These are phyloP conservation scores for Ammodramus savannarum DNA, from an alignment of 2,113 vertebrate species.

Conservation along the genomic window DNA sequence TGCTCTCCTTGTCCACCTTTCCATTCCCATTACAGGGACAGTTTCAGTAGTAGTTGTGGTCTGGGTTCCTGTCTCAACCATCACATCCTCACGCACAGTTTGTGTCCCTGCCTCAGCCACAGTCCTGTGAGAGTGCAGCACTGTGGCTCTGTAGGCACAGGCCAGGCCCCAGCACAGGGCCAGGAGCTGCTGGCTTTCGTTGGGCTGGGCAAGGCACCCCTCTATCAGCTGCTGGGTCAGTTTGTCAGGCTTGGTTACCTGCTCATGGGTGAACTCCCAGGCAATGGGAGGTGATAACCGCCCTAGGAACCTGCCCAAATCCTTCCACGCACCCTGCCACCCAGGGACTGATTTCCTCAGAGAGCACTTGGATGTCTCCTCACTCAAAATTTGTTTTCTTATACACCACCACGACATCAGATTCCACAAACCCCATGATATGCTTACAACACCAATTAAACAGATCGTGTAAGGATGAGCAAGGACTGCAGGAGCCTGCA, in stretches of 20 bases:
- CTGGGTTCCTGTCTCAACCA: not conserved
- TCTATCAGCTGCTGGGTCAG: not conserved
- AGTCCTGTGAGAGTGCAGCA: not conserved
- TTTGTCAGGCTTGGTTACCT: not conserved
- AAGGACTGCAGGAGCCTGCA: not conserved
- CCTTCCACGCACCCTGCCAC: not conserved
- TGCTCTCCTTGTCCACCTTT: not conserved
- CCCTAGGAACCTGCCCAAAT: slow-evolving; percentile 5
- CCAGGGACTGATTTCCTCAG: not conserved
- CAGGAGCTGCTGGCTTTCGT: not conserved
- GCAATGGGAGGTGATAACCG: not conserved
- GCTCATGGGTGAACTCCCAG: not conserved
- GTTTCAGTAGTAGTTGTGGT: not conserved
- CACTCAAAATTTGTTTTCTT: not conserved
- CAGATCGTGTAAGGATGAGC: not conserved
- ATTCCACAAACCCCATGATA: not conserved
- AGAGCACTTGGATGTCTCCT: not conserved
- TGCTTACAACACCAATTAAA: not conserved
- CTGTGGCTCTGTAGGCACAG: not conserved
- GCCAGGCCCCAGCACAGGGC: not conserved
- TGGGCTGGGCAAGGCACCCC: not conserved
- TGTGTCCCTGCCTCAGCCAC: not conserved
- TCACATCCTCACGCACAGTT: not conserved
- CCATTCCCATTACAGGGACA: not conserved
- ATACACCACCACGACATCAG: not conserved